Conservation (phyloP, 2,113 vertebrate genomes). For the Origma solitaria region DNA sequence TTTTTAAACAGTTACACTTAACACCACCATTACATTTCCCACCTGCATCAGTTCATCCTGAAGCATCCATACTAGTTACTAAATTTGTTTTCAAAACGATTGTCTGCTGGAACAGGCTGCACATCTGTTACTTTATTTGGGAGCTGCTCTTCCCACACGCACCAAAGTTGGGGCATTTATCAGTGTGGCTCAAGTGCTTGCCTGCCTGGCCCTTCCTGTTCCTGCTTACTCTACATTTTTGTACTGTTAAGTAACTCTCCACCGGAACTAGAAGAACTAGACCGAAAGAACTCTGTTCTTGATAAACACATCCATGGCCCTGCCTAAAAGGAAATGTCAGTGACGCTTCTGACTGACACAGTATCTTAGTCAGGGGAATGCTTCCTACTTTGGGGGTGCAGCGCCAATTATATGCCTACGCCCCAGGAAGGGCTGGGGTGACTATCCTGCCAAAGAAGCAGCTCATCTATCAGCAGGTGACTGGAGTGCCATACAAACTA, state of each 20-base stretch:
- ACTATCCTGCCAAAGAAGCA: neutral
- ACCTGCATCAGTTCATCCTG: neutral
- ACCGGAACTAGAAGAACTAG: neutral
- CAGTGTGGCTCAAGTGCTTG: accelerated
- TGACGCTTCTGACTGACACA: neutral
- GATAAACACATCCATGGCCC: neutral
- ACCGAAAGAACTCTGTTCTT: neutral
- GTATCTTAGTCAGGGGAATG: neutral
- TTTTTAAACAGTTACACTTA: neutral
- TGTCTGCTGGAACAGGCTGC: neutral
- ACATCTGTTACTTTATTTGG: neutral
- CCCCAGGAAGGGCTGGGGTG: neutral
- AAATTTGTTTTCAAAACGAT: neutral
- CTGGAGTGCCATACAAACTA: neutral
- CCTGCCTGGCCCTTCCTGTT: neutral
- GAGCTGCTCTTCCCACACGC: accelerated
- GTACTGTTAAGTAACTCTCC: neutral
- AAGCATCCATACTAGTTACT: neutral
- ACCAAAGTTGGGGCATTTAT: accelerated
- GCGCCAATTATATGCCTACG: neutral
- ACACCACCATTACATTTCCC: neutral
- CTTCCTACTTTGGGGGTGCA: neutral
- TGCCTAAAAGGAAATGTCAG: neutral
- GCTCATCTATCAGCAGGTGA: neutral
- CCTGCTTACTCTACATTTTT: neutral